Percentiles rank a stretch among this genome's conserved stretches.
Conservation (phyloP, 2,113 vertebrate genomes). For the Martes martes region DNA sequence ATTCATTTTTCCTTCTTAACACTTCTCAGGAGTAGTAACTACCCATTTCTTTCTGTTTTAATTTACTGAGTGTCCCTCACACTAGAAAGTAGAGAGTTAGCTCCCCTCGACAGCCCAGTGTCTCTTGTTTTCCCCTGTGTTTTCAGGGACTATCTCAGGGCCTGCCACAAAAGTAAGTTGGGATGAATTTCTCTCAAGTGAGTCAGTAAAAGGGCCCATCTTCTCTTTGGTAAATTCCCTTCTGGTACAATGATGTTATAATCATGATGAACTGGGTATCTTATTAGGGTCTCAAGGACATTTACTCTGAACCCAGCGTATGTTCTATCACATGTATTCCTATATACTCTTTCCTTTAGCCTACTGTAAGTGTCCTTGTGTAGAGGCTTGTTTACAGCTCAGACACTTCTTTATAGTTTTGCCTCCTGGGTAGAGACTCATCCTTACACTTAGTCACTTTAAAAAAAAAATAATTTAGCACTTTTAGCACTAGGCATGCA, state of each 20-base stretch:
- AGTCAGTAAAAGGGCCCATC: not conserved
- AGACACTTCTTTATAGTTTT: too few species aligned
- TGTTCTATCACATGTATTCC: not conserved
- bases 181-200: not conserved
- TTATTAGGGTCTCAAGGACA: not conserved
- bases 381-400: not conserved
- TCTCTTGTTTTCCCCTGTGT: not conserved
- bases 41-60: not conserved
- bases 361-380: not conserved
- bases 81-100: not conserved
- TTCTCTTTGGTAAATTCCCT: not conserved
- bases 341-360: not conserved
- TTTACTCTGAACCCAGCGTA: not conserved
- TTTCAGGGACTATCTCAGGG: not conserved
- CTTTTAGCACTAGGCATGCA: not conserved
- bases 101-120: too few species aligned
- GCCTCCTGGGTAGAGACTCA: too few species aligned
- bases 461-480: not conserved
- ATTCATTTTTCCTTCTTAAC: not conserved
- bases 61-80: not conserved
- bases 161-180: not conserved
- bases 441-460: not conserved
- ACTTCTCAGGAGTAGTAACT: not conserved
- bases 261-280: not conserved
- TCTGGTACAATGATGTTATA: not conserved